A percentile compares a stretch with the other conserved stretches of the same genome.
Conservation (phyloP, 2,888 invertebrate genomes). For the Sinodicranocentrus sp. region DNA sequence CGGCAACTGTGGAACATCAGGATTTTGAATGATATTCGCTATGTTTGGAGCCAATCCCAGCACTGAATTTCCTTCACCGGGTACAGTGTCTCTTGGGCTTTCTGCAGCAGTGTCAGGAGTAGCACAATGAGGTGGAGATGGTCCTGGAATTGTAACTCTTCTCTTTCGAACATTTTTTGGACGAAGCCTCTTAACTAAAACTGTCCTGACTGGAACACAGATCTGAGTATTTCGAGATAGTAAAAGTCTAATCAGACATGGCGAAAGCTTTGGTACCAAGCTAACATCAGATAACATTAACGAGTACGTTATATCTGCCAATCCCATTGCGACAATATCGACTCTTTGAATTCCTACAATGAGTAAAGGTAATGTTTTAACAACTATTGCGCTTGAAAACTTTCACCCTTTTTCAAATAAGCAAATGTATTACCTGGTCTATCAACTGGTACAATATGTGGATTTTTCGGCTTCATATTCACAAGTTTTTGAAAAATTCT, state of each 20-base stretch:
- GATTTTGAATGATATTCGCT: conserved; percentile 37
- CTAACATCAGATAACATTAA: conserved; percentile 73
- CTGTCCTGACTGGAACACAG: conserved; percentile 73
- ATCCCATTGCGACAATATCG: conserved; percentile 74
- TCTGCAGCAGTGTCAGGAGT: conserved; percentile 74
- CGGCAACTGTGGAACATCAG: conserved; percentile 63
- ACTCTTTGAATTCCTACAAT: conserved; percentile 75
- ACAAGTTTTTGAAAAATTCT: conserved; percentile 73
- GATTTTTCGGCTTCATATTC: conserved; percentile 73
- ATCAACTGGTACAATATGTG: conserved; percentile 74
- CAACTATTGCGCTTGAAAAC: too few species aligned
- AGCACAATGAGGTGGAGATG: conserved; percentile 75
- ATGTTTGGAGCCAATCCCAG: conserved; percentile 9
- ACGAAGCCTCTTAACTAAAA: conserved; percentile 73
- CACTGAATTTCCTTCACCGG: conserved; percentile 25
- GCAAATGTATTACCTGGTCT: conserved; percentile 66
- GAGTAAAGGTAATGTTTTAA: not conserved
- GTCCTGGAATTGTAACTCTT: conserved; percentile 74
- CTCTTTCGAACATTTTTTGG: conserved; percentile 74
- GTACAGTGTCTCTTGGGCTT: conserved; percentile 70
- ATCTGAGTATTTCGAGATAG: conserved; percentile 73
- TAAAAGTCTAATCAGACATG: conserved; percentile 71
- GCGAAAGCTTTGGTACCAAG: conserved; percentile 72
- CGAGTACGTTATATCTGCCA: conserved; percentile 75
- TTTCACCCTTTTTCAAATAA: not conserved